Percentiles rank a stretch among this genome's conserved stretches.
Evolutionary conservation across 2,113 vertebrate species (phyloP).

Genomic region (Cyphomyrus discorhynchus): DNA sequence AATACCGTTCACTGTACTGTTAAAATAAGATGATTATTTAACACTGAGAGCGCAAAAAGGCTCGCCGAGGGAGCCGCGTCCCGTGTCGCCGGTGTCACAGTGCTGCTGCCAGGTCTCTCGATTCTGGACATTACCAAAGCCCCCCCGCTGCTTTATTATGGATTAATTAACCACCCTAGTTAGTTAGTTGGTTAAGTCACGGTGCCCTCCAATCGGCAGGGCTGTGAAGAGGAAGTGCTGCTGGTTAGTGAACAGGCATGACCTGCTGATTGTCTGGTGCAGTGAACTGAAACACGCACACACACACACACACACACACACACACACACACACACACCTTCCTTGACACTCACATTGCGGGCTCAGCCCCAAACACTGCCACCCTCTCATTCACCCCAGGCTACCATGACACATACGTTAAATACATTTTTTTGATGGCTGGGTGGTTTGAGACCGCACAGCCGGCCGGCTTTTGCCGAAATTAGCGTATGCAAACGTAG

Average conservation of each 20-base stretch:
- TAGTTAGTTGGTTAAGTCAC: neutral
- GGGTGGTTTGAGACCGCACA: conserved; percentile 46
- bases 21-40: neutral
- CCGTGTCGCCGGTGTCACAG: neutral
- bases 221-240: conserved; percentile 44
- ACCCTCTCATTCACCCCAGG: neutral
- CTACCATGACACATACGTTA: conserved; percentile 36
- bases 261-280: conserved; percentile 53
- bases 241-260: conserved; percentile 52
- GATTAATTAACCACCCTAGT: neutral
- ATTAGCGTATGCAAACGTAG: conserved; percentile 41
- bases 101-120: neutral
- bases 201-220: conserved; percentile 29
- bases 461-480: conserved; percentile 52
- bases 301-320: neutral
- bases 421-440: neutral
- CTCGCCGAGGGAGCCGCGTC: neutral
- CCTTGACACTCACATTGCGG: conserved; percentile 1
- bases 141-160: neutral
- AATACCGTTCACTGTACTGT: neutral
- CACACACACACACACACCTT: conserved; percentile 14
- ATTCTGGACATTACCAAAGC: neutral
- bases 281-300: conserved; percentile 44
- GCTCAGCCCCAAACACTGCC: neutral
- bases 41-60: neutral